Evolutionary conservation across 2,888 invertebrate species (phyloP), one percentile per base, ranked within the genome.

Genomic region (Agapostemon virescens): DNA sequence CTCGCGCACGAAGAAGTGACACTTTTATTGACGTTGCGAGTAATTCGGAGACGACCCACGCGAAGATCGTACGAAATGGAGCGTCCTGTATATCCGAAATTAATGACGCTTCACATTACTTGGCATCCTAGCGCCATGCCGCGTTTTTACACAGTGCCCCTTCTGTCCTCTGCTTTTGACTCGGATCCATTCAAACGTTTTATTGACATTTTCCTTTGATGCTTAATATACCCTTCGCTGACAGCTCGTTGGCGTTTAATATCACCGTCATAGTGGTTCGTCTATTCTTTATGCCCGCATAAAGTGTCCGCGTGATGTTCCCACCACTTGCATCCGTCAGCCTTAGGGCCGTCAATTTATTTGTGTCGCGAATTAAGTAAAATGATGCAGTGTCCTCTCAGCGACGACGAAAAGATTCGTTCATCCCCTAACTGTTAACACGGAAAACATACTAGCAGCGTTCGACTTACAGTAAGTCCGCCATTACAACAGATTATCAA

Each of bases 161-260:
- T 15, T 26, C 26, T 55, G 26, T 55, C 20, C 63, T 20, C 17
- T 30, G 30, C 45, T 17, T 67, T 30, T 26, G 26, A 17, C 45
- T 30, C 30, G 70, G 17, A 58, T 61, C 17, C 61, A 58, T 61
- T 40, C 55, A 42, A 71, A 71, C 40, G 26, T 52, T 61, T 61
- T 55, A 23, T 40, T 33, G 42, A 61, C 20, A 30, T 26, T 61
- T 61, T 71, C 42, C 42, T 61, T 42, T 30, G 38, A 23, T 40
- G 70, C 30, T 23, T 69, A 40, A 67, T 74, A 69, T 74, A 63
- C 33, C n/a, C 15, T 42, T 7, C 40, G 36, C 45, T 67, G 68
- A 63, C 72, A 33, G 66, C 38, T 45, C 6, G 64, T 40, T 73
- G 73, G 20, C 52, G 49, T 61, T 72, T 72, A 61, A 73, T 69